Conservation (phyloP, 2,113 vertebrate species). For the Ctenomys sociabilis region DNA sequence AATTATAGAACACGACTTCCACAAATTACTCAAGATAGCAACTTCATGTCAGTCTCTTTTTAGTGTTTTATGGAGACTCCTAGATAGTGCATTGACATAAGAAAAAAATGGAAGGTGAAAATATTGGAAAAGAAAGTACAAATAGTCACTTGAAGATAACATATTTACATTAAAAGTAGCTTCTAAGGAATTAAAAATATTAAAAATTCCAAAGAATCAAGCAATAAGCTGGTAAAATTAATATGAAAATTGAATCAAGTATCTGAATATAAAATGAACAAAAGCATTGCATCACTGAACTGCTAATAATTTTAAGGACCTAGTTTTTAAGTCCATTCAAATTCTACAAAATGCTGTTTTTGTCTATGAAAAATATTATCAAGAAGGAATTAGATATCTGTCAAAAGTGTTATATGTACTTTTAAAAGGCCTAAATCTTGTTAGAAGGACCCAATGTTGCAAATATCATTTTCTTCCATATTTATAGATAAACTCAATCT, state of each 20-base stretch:
- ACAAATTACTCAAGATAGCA: background rate
- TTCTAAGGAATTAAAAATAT: too few species aligned
- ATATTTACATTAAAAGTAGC: background rate
- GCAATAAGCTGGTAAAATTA: background rate
- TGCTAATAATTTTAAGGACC: background rate
- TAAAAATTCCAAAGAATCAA: slow-evolving; percentile 25
- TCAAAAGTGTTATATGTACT: background rate
- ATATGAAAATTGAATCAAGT: slow-evolving; percentile 12
- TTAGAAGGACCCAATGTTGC: background rate
- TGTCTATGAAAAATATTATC: background rate
- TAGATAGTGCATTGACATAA: slow-evolving; percentile 3
- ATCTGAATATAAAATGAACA: slow-evolving; percentile 1
- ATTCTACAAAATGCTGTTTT: background rate
- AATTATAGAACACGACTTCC: background rate
- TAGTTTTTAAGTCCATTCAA: background rate
- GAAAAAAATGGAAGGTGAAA: slow-evolving; percentile 8
- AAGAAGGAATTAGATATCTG: background rate
- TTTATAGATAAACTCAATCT: background rate
- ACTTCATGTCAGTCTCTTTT: background rate
- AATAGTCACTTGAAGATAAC: background rate
- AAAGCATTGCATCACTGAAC: background rate
- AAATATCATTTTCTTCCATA: background rate
- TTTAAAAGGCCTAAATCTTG: background rate
- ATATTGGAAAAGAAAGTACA: background rate
- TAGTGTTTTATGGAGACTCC: background rate